Evolutionary conservation across 1,140 invertebrate species (phyloP), one percentile per base, ranked within the genome.

Genomic region (Popillia japonica): DNA sequence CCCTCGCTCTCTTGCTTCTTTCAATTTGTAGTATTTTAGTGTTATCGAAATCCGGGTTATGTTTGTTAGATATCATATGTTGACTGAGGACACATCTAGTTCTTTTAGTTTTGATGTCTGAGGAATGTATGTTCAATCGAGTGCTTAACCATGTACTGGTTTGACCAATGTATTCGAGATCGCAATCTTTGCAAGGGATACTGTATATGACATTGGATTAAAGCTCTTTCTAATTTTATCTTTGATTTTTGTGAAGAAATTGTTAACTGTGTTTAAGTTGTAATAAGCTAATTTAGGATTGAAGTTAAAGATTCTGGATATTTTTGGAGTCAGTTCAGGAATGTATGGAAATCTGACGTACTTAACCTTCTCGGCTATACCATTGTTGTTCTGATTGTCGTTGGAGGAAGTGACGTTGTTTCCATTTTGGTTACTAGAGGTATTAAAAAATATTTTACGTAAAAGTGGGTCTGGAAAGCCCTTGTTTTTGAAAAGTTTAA

Each of bases 401-500:
- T 48, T 48, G n/a, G 44, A 48, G n/a, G 2, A 48, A 17, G 44
- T 48, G n/a, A 48, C 10, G 44, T 48, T 48, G 44, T 14, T 17
- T 48, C 10, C 10, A 17, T 48, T 48, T 48, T 48, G 44, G n/a
- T 48, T 48, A 48, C 10, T 48, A 1, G 44, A 10, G n/a, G 44
- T 48, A 48, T 48, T 48, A 7, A 48, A 48, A 48, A 2, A 48
- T 48, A 48, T 48, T 48, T 48, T 48, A 48, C 44, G 44, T 48
- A 48, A 10, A 20, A 68, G 22, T 3, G 23, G 4, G 64, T n/a
- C n/a, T n/a, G n/a, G n/a, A n/a, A n/a, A n/a, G n/a, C n/a, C n/a
- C 1, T 74, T 74, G 11, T 74, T 41, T 41, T 40, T 40, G 20
- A 74, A 74, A 41, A 41, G 17, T 23, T 74, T 74, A 23, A 23